These are phyloP conservation scores for Cataglyphis livida DNA, from an alignment of 2,888 invertebrate genomes.

Conservation along the genomic window DNA sequence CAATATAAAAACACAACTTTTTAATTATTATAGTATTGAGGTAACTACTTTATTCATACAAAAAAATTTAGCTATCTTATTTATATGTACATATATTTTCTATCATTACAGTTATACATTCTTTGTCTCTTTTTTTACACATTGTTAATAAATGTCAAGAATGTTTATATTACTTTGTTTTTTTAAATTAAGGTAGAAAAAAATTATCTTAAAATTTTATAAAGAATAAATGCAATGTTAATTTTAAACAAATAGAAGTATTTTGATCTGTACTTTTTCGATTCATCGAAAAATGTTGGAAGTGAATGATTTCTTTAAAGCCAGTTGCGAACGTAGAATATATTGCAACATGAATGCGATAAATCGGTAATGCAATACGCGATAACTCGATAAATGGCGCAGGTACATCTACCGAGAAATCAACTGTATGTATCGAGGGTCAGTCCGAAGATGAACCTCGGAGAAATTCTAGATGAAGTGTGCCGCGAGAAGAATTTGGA, in stretches of 20 bases:
- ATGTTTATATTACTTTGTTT: background rate
- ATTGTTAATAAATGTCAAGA: background rate
- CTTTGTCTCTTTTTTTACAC: background rate
- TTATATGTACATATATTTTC: background rate
- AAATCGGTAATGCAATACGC: slow-evolving; percentile 16
- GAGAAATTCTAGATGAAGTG: slow-evolving; percentile 90
- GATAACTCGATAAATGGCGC: slow-evolving; percentile 44
- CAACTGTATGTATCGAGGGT: slow-evolving; percentile 93
- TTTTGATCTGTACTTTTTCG: slow-evolving; percentile 6
- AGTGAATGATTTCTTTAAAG: slow-evolving; percentile 9
- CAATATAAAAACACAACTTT: background rate
- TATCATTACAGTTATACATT: background rate
- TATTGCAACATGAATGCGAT: background rate
- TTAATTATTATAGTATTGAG: background rate
- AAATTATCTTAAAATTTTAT: background rate
- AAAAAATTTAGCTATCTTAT: background rate
- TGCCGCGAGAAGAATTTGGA: slow-evolving; percentile 93
- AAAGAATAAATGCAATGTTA: background rate
- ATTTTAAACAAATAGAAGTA: background rate
- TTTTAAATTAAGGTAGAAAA: background rate
- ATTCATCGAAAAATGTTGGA: background rate
- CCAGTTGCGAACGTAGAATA: background rate
- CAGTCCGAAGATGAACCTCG: slow-evolving; percentile 89
- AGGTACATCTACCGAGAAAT: slow-evolving; percentile 92
- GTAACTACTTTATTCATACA: background rate